Base-by-base conservation (phyloP, 2,888 invertebrate species). In the Conchocele bisecta region DNA sequence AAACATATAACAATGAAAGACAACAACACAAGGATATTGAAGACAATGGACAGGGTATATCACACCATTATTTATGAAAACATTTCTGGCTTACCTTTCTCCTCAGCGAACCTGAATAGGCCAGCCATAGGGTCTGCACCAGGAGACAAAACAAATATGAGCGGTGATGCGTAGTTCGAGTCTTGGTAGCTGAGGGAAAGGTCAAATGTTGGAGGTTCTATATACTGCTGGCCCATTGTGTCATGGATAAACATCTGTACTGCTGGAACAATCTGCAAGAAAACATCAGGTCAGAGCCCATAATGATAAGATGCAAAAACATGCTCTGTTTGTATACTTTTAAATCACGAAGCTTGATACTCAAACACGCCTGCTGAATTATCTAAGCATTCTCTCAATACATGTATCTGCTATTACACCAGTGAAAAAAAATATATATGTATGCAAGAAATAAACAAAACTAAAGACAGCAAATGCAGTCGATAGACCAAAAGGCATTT, bases 191-290 rank as follows among this genome's bases (percentile, higher is more conserved):
- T 89, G 13, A 88, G 82, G 0, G 87, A 86, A 7, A 91, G 86
- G 82, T 91, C 89, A 84, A 90, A 91, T 67, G 90, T 89, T 17
- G 91, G 91, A 3, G 91, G 91, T 54, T 91, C 90, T 15, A 89
- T 87, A 76, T 87, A 91, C 54, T 84, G 77, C 15, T 85, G 85
- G 17, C 89, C 89, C 86, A 91, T 86, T 42, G 83, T 73, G n/a
- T 88, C 85, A 11, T 83, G 82, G 42, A 91, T 90, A 76, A 88
- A 91, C 24, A 69, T 82, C 82, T 91, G 87, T 20, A 90, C 83
- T 0, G 91, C 90, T 42, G 90, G 90, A 17, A 91, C 82, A 85
- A 91, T 89, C 90, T 89, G 77, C 7, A 69, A n/a, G n/a, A n/a
- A n/a, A n/a, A n/a, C n/a, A n/a, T n/a, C n/a, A n/a, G n/a, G n/a